Conservation (phyloP, 2,888 invertebrate species). For the Campoletis raptor region DNA sequence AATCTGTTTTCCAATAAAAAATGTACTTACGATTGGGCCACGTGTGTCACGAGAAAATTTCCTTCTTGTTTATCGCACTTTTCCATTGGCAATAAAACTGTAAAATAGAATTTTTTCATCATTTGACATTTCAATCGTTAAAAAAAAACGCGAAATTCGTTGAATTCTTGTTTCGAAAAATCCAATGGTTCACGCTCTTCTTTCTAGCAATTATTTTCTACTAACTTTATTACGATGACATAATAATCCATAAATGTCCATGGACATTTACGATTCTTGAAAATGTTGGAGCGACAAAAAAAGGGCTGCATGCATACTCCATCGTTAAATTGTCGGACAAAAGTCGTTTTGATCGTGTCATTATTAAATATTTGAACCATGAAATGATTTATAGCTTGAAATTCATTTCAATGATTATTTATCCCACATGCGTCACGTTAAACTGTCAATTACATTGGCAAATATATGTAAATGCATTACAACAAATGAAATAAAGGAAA, state of each 20-base stretch:
- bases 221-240: not conserved
- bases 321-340: not conserved
- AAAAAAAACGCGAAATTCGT: not conserved
- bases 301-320: not conserved
- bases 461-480: constrained; percentile 16
- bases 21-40: constrained; percentile 18
- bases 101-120: not conserved
- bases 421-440: not conserved
- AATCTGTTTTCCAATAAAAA: constrained; percentile 20
- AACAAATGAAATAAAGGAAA: constrained; percentile 8
- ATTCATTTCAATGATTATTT: not conserved
- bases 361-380: not conserved
- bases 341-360: not conserved
- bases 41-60: constrained; percentile 10
- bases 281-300: not conserved
- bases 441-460: constrained; percentile 37
- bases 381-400: not conserved
- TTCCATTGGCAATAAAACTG: not conserved
- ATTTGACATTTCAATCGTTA: not conserved
- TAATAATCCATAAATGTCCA: not conserved
- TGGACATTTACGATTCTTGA: not conserved
- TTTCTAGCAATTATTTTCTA: not conserved
- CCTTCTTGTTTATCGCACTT: constrained; percentile 1
- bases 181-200: not conserved
- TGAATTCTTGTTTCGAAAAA: not conserved